Evolutionary conservation across 2,888 invertebrate species (phyloP), one percentile per base, ranked within the genome.

Genomic region (Molanna angustata): DNA sequence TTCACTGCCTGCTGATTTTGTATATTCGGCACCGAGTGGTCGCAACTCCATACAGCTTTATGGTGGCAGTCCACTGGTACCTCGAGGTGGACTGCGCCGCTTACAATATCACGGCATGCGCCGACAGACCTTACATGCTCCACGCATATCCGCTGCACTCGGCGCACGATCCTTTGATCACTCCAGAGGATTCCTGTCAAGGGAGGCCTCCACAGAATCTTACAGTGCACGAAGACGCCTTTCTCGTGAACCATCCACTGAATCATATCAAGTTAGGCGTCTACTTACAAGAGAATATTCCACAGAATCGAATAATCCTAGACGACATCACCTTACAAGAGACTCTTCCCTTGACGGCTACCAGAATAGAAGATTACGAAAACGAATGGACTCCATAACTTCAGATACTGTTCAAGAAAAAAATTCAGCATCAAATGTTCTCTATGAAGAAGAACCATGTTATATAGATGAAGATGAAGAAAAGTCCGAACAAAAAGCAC

Each of bases 1-100:
- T 57, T 91, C 91, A 52, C 79, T 91, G 61, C 91, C 91, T 49
- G 84, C 89, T 50, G 88, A 91, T 71, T 92, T 91, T 70, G 89
- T 85, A 22, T 91, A 90, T 72, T 88, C 86, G 69, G 87, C 88
- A 58, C 86, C 87, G 31, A 80, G 80, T 6, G 69, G 66, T 14
- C 59, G 60, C 39, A 57, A 57, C 46, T 62, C 31, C 65, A 65
- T 60, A 54, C 66, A 21, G 60, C 62, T 40, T 27, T 67, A 45
- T 67, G 51, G 49, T 14, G 52, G 56, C n/a, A 58, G 58, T 60
- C 66, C 64, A 48, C 71, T 67, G 58, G 70, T 70, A 56, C 66
- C 67, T 60, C 68, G 71, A 46, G 74, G 74, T 52, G 73, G 74
- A 43, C 71, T 73, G 62, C 41, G 54, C 18, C 49, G 54, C 47